Evolutionary conservation across 2,113 vertebrate species (phyloP).

Genomic region (Gallinago paraguaiae): DNA sequence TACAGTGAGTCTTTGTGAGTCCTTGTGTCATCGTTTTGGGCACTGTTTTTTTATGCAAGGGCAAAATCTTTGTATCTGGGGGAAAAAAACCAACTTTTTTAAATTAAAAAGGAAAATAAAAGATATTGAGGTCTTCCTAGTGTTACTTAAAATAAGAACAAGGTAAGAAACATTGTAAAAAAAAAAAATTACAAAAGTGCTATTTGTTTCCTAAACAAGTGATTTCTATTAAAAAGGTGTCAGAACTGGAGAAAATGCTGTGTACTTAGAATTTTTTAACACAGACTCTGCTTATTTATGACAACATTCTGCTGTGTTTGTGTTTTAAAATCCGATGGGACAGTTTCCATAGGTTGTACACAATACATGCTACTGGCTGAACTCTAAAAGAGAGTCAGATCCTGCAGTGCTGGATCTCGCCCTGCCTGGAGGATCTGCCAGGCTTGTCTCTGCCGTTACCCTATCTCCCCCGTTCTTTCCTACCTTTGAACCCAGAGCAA

Average conservation of each 20-base stretch:
- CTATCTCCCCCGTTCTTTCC: neutral
- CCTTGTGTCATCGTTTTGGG: constrained; percentile 88
- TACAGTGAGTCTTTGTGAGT: constrained; percentile 91
- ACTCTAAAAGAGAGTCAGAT: constrained; percentile 12
- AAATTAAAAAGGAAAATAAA: constrained; percentile 84
- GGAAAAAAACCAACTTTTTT: constrained; percentile 77
- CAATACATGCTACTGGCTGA: constrained; percentile 17
- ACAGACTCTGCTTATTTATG: constrained; percentile 77
- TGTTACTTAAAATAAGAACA: constrained; percentile 87
- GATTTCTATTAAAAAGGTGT: constrained; percentile 91
- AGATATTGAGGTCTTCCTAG: constrained; percentile 87
- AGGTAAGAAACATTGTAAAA: constrained; percentile 89
- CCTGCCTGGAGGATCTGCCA: neutral
- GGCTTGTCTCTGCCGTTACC: constrained; percentile 25
- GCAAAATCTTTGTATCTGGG: constrained; percentile 85
- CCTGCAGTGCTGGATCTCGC: neutral
- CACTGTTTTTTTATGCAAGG: constrained; percentile 90
- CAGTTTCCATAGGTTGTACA: constrained; percentile 43
- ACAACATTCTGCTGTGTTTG: constrained; percentile 74
- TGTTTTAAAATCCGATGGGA: constrained; percentile 72
- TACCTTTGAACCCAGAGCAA: neutral
- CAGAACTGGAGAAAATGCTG: constrained; percentile 91
- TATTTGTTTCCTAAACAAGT: constrained; percentile 94
- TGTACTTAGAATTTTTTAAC: constrained; percentile 85
- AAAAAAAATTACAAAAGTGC: constrained; percentile 83